Percentiles rank a stretch among this genome's conserved stretches.
These are phyloP conservation scores for Poeciliopsis paucimaculata DNA, from an alignment of 2,797 vertebrate species.

Conservation along the genomic window DNA sequence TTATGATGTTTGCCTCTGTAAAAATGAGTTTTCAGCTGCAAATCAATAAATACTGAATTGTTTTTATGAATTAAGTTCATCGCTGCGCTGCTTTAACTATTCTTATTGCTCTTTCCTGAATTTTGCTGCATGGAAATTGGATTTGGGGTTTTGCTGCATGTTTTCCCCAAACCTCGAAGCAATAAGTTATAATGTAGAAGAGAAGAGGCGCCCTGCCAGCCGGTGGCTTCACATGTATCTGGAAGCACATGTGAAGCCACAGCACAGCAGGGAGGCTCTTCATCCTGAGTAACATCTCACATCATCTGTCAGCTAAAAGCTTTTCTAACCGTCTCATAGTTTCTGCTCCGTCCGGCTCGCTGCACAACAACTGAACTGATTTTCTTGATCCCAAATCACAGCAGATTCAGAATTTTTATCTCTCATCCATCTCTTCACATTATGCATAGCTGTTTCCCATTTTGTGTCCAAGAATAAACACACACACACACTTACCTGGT, in stretches of 20 bases:
- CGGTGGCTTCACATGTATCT: background rate
- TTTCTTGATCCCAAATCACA: background rate
- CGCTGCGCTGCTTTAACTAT: background rate
- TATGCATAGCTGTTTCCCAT: background rate
- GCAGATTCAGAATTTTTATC: background rate
- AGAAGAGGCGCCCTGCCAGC: background rate
- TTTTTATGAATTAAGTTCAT: background rate
- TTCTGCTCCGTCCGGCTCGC: background rate
- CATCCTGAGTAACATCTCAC: background rate
- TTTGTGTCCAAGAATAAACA: background rate
- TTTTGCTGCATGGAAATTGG: background rate
- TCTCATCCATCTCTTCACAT: background rate
- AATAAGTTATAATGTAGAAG: background rate
- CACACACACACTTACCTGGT: background rate
- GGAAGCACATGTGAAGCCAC: constrained; percentile 25
- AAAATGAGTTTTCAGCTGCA: background rate
- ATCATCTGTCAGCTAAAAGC: background rate
- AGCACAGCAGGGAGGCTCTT: constrained; percentile 20
- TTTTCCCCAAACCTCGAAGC: background rate
- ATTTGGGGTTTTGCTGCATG: background rate
- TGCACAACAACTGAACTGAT: background rate
- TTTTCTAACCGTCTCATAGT: background rate
- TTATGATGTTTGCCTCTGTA: background rate
- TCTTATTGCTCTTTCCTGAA: background rate
- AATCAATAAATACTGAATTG: background rate